These are phyloP conservation scores for Plotosus lineatus DNA, from an alignment of 2,113 vertebrate species.

Conservation along the genomic window DNA sequence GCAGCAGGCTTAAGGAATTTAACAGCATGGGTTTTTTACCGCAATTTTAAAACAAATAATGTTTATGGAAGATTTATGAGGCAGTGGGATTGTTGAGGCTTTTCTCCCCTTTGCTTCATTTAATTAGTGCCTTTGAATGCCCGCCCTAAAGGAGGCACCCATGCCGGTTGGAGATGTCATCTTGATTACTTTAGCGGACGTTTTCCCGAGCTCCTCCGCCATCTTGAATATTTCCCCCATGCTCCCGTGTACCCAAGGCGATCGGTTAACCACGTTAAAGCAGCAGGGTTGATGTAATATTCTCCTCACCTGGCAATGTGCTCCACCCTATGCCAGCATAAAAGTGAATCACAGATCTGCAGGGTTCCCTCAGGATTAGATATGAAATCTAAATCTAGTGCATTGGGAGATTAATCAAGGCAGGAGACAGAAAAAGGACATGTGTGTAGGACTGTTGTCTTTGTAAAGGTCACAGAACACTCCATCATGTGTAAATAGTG, in stretches of 20 bases:
- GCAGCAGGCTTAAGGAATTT: conserved; percentile 76
- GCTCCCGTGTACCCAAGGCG: conserved; percentile 56
- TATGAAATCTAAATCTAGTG: conserved; percentile 57
- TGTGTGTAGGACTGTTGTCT: conserved; percentile 56
- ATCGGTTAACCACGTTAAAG: conserved; percentile 73
- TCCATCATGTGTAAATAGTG: conserved; percentile 40
- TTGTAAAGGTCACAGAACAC: conserved; percentile 62
- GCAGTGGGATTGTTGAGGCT: conserved; percentile 64
- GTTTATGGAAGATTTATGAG: conserved; percentile 78
- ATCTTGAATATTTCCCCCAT: conserved; percentile 57
- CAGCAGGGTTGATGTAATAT: conserved; percentile 74
- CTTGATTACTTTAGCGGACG: conserved; percentile 74
- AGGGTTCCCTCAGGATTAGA: conserved; percentile 71
- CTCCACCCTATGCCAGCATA: conserved; percentile 65
- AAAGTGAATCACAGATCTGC: conserved; percentile 73
- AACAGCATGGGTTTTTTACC: conserved; percentile 71
- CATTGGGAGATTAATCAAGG: conserved; percentile 67
- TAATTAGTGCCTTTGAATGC: conserved; percentile 71
- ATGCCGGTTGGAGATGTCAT: conserved; percentile 76
- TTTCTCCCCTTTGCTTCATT: conserved; percentile 68
- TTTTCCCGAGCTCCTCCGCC: conserved; percentile 52
- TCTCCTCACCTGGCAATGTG: conserved; percentile 68
- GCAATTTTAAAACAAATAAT: conserved; percentile 70
- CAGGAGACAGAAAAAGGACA: conserved; percentile 27
- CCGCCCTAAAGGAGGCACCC: conserved; percentile 68